Evolutionary conservation across 2,888 invertebrate genomes (phyloP).

Genomic region (Atherix ibis): DNA sequence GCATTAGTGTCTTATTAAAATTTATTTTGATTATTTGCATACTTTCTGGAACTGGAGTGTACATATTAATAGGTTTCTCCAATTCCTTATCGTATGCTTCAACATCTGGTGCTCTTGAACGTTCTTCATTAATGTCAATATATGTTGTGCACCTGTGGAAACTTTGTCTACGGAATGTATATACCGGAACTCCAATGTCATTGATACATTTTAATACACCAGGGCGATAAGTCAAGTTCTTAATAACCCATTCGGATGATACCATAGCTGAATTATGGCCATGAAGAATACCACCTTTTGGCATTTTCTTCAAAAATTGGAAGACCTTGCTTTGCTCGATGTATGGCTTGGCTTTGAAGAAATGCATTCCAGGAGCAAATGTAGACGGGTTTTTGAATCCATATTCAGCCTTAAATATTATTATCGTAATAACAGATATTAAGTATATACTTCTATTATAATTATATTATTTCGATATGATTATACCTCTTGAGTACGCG

Average conservation of each 20-base stretch:
- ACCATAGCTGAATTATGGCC: conserved; percentile 39
- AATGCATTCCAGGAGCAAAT: conserved; percentile 41
- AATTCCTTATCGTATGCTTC: conserved; percentile 37
- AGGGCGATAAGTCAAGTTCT: conserved; percentile 36
- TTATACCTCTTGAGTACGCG: too few species aligned
- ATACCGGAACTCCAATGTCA: conserved; percentile 24
- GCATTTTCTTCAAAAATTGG: conserved; percentile 40
- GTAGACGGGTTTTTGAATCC: conserved; percentile 26
- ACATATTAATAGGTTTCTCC: conserved; percentile 40
- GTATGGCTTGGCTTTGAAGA: conserved; percentile 35
- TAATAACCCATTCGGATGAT: conserved; percentile 36
- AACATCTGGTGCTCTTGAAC: conserved; percentile 29
- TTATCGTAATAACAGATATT: too few species aligned
- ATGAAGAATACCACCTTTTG: conserved; percentile 43
- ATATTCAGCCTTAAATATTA: conserved; percentile 18
- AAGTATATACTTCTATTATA: too few species aligned
- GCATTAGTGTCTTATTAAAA: conserved; percentile 24
- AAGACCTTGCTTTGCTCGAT: conserved; percentile 42
- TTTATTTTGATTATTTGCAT: conserved; percentile 15
- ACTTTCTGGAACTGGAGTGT: conserved; percentile 35
- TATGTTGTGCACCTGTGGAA: conserved; percentile 20
- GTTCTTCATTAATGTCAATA: conserved; percentile 20
- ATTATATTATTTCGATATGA: too few species aligned
- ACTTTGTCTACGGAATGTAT: conserved; percentile 19
- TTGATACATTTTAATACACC: conserved; percentile 27